Evolutionary conservation across 2,113 vertebrate genomes (phyloP).

Genomic region (Dipodomys ordii): DNA sequence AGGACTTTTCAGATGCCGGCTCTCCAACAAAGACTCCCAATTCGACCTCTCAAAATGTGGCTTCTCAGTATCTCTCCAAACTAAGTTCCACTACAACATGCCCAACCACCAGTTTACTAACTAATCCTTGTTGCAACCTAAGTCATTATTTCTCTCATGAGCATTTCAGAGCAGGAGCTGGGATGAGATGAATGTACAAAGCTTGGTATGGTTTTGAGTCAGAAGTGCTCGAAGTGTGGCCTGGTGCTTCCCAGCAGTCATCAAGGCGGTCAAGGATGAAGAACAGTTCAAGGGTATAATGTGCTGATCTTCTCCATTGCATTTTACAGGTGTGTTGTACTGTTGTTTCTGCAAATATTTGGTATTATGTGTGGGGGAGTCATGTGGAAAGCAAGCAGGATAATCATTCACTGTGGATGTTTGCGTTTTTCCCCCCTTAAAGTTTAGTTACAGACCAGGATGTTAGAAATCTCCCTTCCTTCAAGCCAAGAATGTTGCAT

Average conservation of each 20-base stretch:
- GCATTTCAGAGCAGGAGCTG: no score
- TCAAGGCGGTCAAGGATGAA: not conserved
- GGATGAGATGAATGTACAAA: not conserved
- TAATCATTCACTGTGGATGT: not conserved
- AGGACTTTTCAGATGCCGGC: no score
- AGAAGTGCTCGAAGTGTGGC: not conserved
- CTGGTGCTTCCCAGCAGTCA: not conserved
- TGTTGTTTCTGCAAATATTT: constrained; percentile 81
- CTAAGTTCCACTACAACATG: no score
- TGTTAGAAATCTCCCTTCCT: not conserved
- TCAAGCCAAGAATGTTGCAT: not conserved
- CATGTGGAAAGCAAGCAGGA: constrained; percentile 17
- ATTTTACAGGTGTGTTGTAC: constrained; percentile 54
- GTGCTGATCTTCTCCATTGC: not conserved
- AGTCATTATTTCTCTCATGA: not conserved
- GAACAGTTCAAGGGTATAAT: constrained; percentile 53
- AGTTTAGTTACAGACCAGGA: not conserved
- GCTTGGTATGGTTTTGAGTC: not conserved
- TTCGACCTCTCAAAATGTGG: no score
- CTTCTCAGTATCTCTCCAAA: no score
- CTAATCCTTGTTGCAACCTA: not conserved
- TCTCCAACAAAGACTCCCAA: no score
- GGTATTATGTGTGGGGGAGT: constrained; percentile 57
- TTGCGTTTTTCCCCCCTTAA: not conserved
- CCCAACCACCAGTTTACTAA: not conserved